Evolutionary conservation across 2,888 invertebrate genomes (phyloP), one percentile per base, ranked within the genome.

Genomic region (Erebia aethiops): DNA sequence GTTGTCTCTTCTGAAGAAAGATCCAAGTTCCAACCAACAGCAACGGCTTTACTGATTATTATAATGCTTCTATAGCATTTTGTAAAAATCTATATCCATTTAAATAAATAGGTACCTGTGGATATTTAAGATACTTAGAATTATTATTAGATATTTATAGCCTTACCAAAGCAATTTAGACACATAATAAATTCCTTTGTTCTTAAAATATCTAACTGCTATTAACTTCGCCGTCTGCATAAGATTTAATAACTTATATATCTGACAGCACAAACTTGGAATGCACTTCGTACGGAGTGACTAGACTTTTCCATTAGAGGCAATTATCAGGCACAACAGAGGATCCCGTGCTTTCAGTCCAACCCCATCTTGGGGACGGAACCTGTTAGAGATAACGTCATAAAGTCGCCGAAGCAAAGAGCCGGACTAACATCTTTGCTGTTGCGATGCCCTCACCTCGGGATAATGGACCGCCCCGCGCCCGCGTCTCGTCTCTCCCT

Each of bases 351-450:
- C 87, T 87, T 87, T 87, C 85, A 78, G 77, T 75, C 80, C 82
- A 84, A 82, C 81, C 85, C 86, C 80, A 79, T 80, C 81, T 82
- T 84, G 80, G 80, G 84, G 89, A 87, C 87, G 84, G 84, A 89
- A 88, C 90, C 91, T 91, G 92, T 92, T 92, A 92, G 90, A 89
- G 92, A 92, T 92, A 92, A 92, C 90, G 92, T 92, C 90, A 91
- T 92, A 92, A 92, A 92, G 88, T 91, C 91, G 85, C 87, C 89
- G 88, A 88, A 85, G 90, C 90, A 85, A 84, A 88, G 88, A 87
- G 89, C 88, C 89, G 90, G 91, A 89, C 90, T 90, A 90, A 88
- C 90, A 89, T 90, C 90, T 91, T 91, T 88, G 90, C 88, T 89
- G 88, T 85, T 87, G 87, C 83, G 84, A 81, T 84, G 86, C 84